phyloP scores from a whole-genome alignment of 2,113 vertebrate species.

The Scatophagus argus region DNA sequence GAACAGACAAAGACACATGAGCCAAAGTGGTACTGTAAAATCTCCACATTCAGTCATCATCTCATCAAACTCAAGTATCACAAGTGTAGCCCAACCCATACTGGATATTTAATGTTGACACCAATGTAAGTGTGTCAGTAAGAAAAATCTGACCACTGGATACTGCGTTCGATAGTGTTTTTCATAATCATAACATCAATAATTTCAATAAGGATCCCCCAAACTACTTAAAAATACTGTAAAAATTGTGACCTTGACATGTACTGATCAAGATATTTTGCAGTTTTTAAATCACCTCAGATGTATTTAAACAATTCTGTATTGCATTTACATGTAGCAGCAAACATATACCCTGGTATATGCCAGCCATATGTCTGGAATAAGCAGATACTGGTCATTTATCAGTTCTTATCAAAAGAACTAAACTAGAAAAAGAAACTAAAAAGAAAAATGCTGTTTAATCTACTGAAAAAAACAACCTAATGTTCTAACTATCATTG shows the following conservation, averaged over 20 bases:
- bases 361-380: neutral
- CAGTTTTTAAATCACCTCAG: neutral
- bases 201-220: no score
- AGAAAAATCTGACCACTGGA: no score
- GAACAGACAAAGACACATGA: constrained; percentile 28
- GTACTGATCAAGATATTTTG: no score
- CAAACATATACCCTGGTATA: neutral
- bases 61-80: neutral
- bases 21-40: constrained; percentile 4
- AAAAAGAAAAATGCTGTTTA: neutral
- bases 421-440: no score
- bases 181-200: no score
- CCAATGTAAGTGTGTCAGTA: neutral
- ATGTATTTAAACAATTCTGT: neutral
- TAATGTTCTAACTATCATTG: neutral
- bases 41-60: constrained; percentile 17
- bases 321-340: neutral
- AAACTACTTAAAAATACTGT: no score
- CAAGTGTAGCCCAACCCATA: neutral
- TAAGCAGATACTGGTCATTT: neutral
- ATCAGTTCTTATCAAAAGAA: neutral
- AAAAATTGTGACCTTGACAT: no score
- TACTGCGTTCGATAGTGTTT: no score
- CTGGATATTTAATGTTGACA: neutral
- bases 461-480: neutral